Base-by-base conservation (phyloP, 2,113 vertebrate species). In the Sander lucioperca region DNA sequence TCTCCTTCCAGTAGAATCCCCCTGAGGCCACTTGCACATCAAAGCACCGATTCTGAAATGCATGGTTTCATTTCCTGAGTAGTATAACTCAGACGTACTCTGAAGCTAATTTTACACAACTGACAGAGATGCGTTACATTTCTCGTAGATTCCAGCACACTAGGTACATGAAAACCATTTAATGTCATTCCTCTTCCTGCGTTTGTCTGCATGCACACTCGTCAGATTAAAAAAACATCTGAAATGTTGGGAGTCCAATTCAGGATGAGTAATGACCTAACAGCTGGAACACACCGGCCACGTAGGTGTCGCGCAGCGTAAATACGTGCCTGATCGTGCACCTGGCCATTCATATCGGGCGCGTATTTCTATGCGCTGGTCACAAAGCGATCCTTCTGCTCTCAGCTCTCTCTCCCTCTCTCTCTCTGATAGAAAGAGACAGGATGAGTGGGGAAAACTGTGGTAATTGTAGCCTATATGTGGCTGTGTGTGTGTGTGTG, bases 1-100 rank as follows among this genome's bases (percentile, higher is more conserved):
- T 88, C 90, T 84, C 79, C 82, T 83, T 84, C 68, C 77, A 76
- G 64, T 61, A 50, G 72, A 90, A 88, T 83, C 77, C 88, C 80
- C 90, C 75, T 2, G 82, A 87, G 91, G 88, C 82, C 86, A 68
- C 73, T 77, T 74, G 61, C 85, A 90, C 87, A 90, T 92, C 91
- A 92, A 91, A 90, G 90, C 69, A 59, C 45, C 3, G 13, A 83
- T 85, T 82, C 79, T 74, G 23, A 78, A 88, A 89, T 70, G 81
- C 51, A 77, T 81, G 65, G 61, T 77, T 88, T 88, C 50, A 71
- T 81, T 73, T 85, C 79, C 79, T 51, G 73, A 66, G 67, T 79
- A 77, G 69, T 50, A 47, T 79, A 76, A 85, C 76, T 85, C 79
- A 77, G 25, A 78, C 56, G 50, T 83, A 72, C 68, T 82, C 77